Percentiles rank a stretch among this genome's conserved stretches.
These are phyloP conservation scores for Brachionus plicatilis DNA, from an alignment of 1,140 invertebrate species.

Conservation along the genomic window DNA sequence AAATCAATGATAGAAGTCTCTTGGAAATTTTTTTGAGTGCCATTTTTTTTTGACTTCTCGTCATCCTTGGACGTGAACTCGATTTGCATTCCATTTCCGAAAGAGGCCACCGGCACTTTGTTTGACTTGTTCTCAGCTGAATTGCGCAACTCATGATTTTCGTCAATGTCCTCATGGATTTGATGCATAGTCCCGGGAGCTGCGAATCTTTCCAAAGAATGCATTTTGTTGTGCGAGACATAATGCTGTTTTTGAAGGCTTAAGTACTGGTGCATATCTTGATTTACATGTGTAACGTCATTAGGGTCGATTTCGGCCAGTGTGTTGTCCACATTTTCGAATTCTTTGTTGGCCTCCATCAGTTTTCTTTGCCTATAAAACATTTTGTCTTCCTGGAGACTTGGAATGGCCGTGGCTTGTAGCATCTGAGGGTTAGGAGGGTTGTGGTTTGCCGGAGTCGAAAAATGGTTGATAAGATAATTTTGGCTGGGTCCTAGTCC, in stretches of 20 bases:
- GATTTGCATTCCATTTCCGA: constrained; percentile 26
- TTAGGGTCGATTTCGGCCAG: neutral
- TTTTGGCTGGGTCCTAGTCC: neutral
- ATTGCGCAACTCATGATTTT: neutral
- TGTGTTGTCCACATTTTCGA: neutral
- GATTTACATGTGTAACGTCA: neutral
- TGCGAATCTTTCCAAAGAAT: constrained; percentile 17
- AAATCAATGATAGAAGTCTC: constrained; percentile 28
- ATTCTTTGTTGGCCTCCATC: constrained; percentile 10
- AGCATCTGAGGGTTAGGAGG: constrained; percentile 7
- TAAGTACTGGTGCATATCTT: constrained; percentile 3
- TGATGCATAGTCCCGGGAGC: neutral
- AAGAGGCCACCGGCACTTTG: constrained; percentile 2
- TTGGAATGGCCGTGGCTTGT: constrained; percentile 22
- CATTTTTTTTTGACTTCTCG: neutral
- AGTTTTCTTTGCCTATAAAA: constrained; percentile 19
- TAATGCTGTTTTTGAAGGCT: constrained; percentile 24
- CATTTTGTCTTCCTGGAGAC: constrained; percentile 1
- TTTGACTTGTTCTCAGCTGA: neutral
- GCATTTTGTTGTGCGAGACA: constrained; percentile 31
- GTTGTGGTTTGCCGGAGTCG: constrained; percentile 22
- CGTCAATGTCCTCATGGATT: neutral
- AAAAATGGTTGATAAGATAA: constrained; percentile 23
- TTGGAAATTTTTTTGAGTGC: neutral
- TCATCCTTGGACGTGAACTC: constrained; percentile 3